Percentiles rank a stretch among this genome's conserved stretches.
These are phyloP conservation scores for Zingel zingel DNA, from an alignment of 2,113 vertebrate species.

Conservation along the genomic window DNA sequence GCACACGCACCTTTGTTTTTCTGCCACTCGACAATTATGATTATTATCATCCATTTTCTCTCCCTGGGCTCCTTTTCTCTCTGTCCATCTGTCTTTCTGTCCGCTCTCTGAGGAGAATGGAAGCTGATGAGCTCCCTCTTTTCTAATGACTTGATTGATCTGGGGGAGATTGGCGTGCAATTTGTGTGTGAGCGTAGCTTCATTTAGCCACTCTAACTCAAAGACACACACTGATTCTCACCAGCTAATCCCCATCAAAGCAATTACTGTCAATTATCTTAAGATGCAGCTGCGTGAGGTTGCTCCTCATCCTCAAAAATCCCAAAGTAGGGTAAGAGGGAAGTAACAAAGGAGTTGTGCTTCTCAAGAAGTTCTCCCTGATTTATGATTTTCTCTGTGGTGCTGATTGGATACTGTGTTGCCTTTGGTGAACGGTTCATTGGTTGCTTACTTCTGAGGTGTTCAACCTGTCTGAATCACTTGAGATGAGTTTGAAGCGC, in stretches of 20 bases:
- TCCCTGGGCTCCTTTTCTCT: slow-evolving; percentile 26
- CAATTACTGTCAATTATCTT: slow-evolving; percentile 83
- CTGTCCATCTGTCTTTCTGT: slow-evolving; percentile 61
- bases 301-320: slow-evolving; percentile 54
- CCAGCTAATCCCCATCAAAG: slow-evolving; percentile 81
- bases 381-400: slow-evolving; percentile 44
- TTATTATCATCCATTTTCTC: slow-evolving; percentile 64
- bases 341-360: slow-evolving; percentile 42
- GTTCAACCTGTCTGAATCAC: slow-evolving; percentile 42
- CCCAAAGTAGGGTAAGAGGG: slow-evolving; percentile 52
- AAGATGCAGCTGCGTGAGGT: slow-evolving; percentile 76
- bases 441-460: slow-evolving; percentile 18
- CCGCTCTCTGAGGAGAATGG: slow-evolving; percentile 62
- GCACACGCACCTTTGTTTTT: slow-evolving; percentile 46
- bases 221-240: slow-evolving; percentile 71
- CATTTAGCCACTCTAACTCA: slow-evolving; percentile 68
- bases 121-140: slow-evolving; percentile 78
- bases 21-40: slow-evolving; percentile 68
- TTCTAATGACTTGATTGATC: slow-evolving; percentile 82
- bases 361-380: slow-evolving; percentile 47
- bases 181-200: slow-evolving; percentile 41
- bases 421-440: slow-evolving; percentile 37
- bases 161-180: slow-evolving; percentile 48
- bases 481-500: slow-evolving; percentile 23
- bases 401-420: slow-evolving; percentile 45